Evolutionary conservation across 64 coral and sea anemone species (phyloP), one percentile per base, ranked within the genome.

Genomic region (Hydrozoanthus tunicans): DNA sequence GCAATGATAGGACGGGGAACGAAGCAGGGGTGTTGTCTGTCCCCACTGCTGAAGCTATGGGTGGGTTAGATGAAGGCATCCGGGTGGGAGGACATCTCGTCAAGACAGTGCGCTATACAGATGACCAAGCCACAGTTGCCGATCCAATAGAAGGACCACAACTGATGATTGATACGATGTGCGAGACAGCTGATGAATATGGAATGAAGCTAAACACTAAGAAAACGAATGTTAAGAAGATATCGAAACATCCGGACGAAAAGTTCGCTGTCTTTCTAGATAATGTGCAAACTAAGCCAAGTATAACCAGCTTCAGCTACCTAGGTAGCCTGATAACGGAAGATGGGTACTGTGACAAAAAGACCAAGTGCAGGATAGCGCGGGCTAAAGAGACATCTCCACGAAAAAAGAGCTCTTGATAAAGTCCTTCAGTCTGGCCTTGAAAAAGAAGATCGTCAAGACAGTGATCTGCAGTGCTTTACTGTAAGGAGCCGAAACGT

Each of bases 261-360:
- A 77, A 77, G 26, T 77, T 77, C 13, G 54, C 68, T 71, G 5
- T 71, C 68, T 71, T 20, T 71, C 73, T 53, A 4, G 80, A 82
- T 56, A 56, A 56, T 51, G 11, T 56, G 63, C 58, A 64, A 43
- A 14, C 56, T 82, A 81, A 81, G 60, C 27, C 79, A 81, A 81
- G 11, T 85, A 43, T 43, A 59, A n/a, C 10, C n/a, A 60, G 67
- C 61, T 43, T 55, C 26, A 53, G 8, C 20, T 71, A 81, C 43
- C 78, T 81, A 53, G 78, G 53, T 11, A 81, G 78, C 43, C 7
- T 81, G 78, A 43, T 62, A 81, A 81, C 78, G 32, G 78, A 80
- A 80, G 78, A 58, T 80, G 78, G 78, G n/a, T 80, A 80, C 78
- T 80, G 78, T 80, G 78, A 58, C n/a, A 80, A 80, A 27, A 53